Conservation (phyloP, 2,797 vertebrate genomes). For the Enteromius anoplus region DNA sequence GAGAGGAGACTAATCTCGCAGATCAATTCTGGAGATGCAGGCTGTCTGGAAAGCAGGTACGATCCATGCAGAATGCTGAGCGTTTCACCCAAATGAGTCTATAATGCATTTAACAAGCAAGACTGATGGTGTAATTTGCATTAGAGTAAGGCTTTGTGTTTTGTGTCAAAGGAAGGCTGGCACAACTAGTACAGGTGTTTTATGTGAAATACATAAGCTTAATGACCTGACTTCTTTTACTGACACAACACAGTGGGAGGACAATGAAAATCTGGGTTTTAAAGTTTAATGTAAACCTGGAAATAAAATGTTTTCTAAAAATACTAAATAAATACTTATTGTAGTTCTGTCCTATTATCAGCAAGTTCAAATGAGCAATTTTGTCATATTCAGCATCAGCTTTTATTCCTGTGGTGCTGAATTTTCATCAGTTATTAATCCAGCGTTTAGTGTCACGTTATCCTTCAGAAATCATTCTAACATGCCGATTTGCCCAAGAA, state of each 20-base stretch:
- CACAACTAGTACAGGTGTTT: neutral
- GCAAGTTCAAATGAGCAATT: neutral
- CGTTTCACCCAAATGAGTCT: slow-evolving; percentile 19
- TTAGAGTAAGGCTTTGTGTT: slow-evolving; percentile 2
- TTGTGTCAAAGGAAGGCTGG: neutral
- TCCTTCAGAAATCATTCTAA: neutral
- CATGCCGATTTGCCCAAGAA: neutral
- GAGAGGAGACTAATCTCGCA: slow-evolving; percentile 45
- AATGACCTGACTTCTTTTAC: neutral
- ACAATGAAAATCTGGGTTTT: neutral
- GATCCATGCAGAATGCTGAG: slow-evolving; percentile 38
- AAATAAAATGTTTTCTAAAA: neutral
- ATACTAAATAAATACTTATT: neutral
- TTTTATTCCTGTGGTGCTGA: neutral
- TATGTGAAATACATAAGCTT: neutral
- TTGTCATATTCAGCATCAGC: neutral
- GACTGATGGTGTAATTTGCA: slow-evolving; percentile 39
- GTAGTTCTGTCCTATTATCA: neutral
- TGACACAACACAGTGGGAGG: neutral
- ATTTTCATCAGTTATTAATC: neutral
- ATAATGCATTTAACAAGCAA: slow-evolving; percentile 38
- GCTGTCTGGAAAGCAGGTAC: slow-evolving; percentile 18
- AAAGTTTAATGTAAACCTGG: neutral
- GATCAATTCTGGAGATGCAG: slow-evolving; percentile 51
- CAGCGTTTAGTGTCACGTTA: neutral